Conservation (phyloP, 2,113 vertebrate species). For the Nanorana parkeri region DNA sequence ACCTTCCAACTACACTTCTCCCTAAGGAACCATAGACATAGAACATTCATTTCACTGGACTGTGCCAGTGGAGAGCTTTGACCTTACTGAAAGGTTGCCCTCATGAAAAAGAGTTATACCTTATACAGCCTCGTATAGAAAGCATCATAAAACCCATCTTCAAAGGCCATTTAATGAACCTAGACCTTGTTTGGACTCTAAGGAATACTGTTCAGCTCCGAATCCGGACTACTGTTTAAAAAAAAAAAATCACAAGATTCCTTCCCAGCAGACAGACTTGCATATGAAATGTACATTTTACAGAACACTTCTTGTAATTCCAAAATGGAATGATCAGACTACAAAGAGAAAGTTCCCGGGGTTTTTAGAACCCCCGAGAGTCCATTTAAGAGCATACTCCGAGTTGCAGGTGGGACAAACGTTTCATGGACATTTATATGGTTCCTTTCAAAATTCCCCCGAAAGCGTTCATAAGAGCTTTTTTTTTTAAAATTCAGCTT, state of each 20-base stretch:
- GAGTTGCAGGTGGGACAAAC: conserved; percentile 43
- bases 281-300: conserved; percentile 34
- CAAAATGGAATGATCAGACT: not conserved
- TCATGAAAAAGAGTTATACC: conserved; percentile 47
- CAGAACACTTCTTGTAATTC: conserved; percentile 26
- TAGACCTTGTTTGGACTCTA: conserved; percentile 30
- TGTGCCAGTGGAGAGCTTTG: conserved; percentile 47
- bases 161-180: conserved; percentile 51
- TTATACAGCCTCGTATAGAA: conserved; percentile 45
- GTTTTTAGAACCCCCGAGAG: conserved; percentile 56
- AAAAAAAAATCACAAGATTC: conserved; percentile 23
- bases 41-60: conserved; percentile 49
- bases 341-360: conserved; percentile 8
- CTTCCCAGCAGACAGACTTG: conserved; percentile 14
- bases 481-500: too few relatives aligned
- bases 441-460: conserved; percentile 46
- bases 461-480: conserved; percentile 36
- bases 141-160: conserved; percentile 52
- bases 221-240: conserved; percentile 50
- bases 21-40: conserved; percentile 45
- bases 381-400: conserved; percentile 57
- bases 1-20: conserved; percentile 38
- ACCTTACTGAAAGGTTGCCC: conserved; percentile 44
- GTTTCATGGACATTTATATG: conserved; percentile 60
- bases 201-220: conserved; percentile 41